Conservation (phyloP, 2,113 vertebrate genomes). For the Alouatta palliata region DNA sequence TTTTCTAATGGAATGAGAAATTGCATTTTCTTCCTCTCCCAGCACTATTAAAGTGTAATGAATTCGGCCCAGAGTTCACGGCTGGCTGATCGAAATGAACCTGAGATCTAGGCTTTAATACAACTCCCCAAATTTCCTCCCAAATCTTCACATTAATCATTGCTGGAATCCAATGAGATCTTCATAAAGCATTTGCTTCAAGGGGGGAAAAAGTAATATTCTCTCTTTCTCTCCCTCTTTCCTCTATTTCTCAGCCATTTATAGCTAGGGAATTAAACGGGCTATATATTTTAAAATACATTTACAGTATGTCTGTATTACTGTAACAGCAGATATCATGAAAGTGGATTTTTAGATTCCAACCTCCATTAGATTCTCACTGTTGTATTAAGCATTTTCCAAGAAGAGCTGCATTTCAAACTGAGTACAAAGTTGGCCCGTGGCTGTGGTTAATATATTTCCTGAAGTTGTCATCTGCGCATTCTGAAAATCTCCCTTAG, state of each 20-base stretch:
- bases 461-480: conserved; percentile 81
- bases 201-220: conserved; percentile 70
- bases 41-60: conserved; percentile 96
- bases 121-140: conserved; percentile 92
- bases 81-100: conserved; percentile 96
- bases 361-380: conserved; percentile 88
- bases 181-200: conserved; percentile 86
- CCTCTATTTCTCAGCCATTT: conserved; percentile 79
- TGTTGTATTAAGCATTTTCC: conserved; percentile 87
- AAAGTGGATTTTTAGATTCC: conserved; percentile 85
- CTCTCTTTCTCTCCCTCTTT: conserved; percentile 59
- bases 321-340: conserved; percentile 85
- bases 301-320: conserved; percentile 89
- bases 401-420: conserved; percentile 78
- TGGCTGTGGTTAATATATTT: conserved; percentile 82
- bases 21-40: conserved; percentile 95
- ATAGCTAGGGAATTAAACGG: conserved; percentile 86
- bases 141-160: conserved; percentile 98
- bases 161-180: conserved; percentile 88
- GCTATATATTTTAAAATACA: conserved; percentile 89
- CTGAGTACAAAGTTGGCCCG: conserved; percentile 76
- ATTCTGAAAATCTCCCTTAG: conserved; percentile 85
- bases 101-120: conserved; percentile 95
- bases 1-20: conserved; percentile 96
- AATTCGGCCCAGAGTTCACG: conserved; percentile 97